Conservation (phyloP, 2,113 vertebrate genomes). For the Pseudonaja textilis region DNA sequence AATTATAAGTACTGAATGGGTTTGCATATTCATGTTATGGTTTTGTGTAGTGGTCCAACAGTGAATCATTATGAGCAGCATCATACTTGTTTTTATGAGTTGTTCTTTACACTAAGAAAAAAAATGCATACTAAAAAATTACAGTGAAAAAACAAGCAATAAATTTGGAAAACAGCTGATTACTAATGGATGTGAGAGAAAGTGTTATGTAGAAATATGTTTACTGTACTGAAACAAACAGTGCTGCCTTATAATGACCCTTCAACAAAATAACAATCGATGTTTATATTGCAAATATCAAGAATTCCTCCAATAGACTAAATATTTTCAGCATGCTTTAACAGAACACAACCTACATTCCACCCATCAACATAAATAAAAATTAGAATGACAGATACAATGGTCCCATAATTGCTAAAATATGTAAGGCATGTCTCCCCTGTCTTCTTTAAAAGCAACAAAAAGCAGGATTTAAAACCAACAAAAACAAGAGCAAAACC, state of each 20-base stretch:
- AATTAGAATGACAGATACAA: conserved; percentile 25
- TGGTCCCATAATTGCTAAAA: conserved; percentile 31
- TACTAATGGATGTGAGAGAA: conserved; percentile 37
- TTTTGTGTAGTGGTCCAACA: conserved; percentile 1
- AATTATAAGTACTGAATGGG: background rate
- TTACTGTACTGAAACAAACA: conserved; percentile 28
- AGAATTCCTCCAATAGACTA: background rate
- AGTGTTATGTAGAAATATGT: background rate
- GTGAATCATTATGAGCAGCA: conserved; percentile 18
- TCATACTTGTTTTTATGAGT: conserved; percentile 55
- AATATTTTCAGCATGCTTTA: conserved; percentile 22
- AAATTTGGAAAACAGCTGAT: conserved; percentile 25
- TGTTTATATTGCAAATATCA: conserved; percentile 10
- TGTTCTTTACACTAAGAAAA: conserved; percentile 22
- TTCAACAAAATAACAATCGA: conserved; percentile 39
- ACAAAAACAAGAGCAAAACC: background rate
- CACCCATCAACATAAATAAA: conserved; percentile 18
- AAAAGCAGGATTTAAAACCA: background rate
- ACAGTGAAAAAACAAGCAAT: conserved; percentile 43
- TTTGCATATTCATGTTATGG: background rate
- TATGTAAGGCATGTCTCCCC: conserved; percentile 9
- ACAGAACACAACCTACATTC: background rate
- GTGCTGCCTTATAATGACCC: conserved; percentile 51
- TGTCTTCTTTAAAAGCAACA: conserved; percentile 14
- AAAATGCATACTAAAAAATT: conserved; percentile 49